These are phyloP conservation scores for Lasiurus cinereus DNA, from an alignment of 2,113 vertebrate genomes.

Conservation along the genomic window DNA sequence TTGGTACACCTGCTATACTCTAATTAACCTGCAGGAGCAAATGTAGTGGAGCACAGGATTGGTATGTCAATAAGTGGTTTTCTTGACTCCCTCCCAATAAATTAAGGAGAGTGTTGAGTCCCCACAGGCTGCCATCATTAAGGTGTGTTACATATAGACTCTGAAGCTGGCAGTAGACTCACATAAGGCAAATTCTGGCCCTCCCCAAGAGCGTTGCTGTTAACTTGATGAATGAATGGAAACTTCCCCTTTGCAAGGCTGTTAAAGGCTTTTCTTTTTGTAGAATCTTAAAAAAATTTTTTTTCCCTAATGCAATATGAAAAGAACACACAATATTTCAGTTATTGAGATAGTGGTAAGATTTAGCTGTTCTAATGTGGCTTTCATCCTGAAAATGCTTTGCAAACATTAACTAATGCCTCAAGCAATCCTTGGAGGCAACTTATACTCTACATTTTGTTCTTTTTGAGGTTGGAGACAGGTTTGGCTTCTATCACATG, in stretches of 20 bases:
- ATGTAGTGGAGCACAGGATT: background rate
- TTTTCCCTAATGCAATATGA: background rate
- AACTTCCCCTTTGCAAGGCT: background rate
- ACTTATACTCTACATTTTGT: background rate
- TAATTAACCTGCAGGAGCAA: background rate
- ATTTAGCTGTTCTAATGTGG: background rate
- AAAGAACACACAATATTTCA: background rate
- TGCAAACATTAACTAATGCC: background rate
- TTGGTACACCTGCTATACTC: background rate
- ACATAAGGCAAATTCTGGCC: background rate
- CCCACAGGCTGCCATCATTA: background rate
- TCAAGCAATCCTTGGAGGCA: background rate
- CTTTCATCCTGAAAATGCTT: conserved; percentile 39
- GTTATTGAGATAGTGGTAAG: background rate
- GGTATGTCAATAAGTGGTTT: background rate
- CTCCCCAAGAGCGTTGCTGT: background rate
- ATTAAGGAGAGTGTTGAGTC: background rate
- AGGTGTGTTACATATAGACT: background rate
- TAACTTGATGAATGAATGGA: background rate
- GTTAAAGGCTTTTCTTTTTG: conserved; percentile 5
- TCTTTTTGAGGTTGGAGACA: background rate
- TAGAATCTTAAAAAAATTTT: background rate
- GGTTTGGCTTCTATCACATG: background rate
- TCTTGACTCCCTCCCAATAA: background rate
- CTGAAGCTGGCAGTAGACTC: background rate